Base-by-base conservation (phyloP, 2,113 vertebrate genomes). In the Syngnathus scovelli region DNA sequence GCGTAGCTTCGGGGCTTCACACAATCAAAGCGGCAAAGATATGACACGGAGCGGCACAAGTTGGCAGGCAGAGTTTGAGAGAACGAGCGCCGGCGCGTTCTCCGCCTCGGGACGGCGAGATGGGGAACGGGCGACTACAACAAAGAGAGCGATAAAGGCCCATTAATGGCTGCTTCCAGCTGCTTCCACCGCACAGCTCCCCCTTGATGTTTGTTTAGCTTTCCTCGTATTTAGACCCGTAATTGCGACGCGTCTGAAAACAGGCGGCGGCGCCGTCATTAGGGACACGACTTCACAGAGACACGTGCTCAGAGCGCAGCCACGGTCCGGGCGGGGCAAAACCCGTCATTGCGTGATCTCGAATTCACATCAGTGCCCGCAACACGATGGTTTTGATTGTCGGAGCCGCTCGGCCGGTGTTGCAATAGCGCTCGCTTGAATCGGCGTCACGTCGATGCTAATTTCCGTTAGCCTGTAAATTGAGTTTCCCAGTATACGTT, bases 191-290 rank as follows among this genome's bases (percentile, higher is more conserved):
- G 66, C 85, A 89, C 65, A 87, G 75, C 83, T 85, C 78, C 81
- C 82, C 83, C 81, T 89, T 90, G 82, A 89, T 89, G 87, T 90
- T 89, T 91, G 83, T 90, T 90, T 88, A 84, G 85, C 86, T 89
- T 81, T 84, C 79, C 82, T 89, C 72, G 86, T 85, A 88, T 90
- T 89, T 90, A 88, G 80, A 77, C 78, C 69, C 69, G 78, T 86
- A 89, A 88, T 90, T 88, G 83, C 83, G 66, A 74, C 64, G 52
- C 62, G 78, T 80, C 78, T 80, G 67, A 81, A 84, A 83, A 81
- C 75, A 60, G 72, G 68, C 74, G 60, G 71, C 9, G 61, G 59
- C 64, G 58, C n/a, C 62, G 75, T 79, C 79, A 85, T 88, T 82
- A 83, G 79, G 83, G 55, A 71, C 75, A 71, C 7, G 66, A 74